Evolutionary conservation across 1,140 invertebrate species (phyloP), one percentile per base, ranked within the genome.

Genomic region (Drosophila ogumai): DNA sequence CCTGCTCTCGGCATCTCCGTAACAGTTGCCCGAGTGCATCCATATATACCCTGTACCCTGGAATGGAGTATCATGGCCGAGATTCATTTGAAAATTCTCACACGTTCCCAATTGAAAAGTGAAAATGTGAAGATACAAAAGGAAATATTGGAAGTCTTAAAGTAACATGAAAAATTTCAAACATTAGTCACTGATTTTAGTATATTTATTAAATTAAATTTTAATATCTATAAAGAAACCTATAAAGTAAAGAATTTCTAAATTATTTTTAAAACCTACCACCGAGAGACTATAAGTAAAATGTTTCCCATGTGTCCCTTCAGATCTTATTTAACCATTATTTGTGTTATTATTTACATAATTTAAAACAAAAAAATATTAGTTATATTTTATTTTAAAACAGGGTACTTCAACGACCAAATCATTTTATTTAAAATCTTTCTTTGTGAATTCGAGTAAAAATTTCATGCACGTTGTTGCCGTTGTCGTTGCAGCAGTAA

Each of bases 381-480:
- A n/a, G 9, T 9, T 9, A n/a, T 28, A 47, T 9, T 5, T 28
- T 8, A 1, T 2, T 13, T 0, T 47, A 9, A 28, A 6, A 19
- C 25, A 52, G 47, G 49, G 68, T 63, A 73, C 22, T 22, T 4
- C 9, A 2, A 22, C 12, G 64, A 44, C 38, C 15, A 46, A 31
- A 38, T 34, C 38, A 28, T 22, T 28, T 0, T 7, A 0, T 22
- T 28, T 19, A 40, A 4, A 2, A 10, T 7, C 52, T 46, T 66
- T 34, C 41, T 49, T 28, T 2, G 50, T 40, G 34, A 49, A 55
- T 71, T 72, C 41, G 25, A 57, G 34, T 43, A 79, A 79, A 79
- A 81, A 85, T 81, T 75, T 63, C 78, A 90, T 85, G 77, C 85
- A 81, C 75, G 76, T 81, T 84, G 84, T 59, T 63, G 82, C 71